Evolutionary conservation across 2,888 invertebrate species (phyloP).

Genomic region (Adela reaumurella): DNA sequence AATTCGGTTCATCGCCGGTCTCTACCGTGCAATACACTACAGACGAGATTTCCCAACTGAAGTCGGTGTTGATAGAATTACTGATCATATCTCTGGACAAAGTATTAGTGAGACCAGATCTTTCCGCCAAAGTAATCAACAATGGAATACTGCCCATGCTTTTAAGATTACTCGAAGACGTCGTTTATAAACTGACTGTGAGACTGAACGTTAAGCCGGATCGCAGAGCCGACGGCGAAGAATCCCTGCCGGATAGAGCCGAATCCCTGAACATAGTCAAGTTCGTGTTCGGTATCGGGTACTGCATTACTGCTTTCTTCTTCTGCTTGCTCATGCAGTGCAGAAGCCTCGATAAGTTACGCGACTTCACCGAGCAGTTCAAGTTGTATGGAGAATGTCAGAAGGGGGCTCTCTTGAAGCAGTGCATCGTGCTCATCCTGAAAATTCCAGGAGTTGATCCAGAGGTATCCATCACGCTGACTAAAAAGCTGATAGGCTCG

Average conservation of each 20-base stretch:
- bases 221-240: conserved; percentile 7
- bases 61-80: conserved; percentile 54
- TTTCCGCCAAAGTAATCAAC: conserved; percentile 55
- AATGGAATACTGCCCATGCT: conserved; percentile 62
- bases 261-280: conserved; percentile 53
- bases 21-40: conserved; percentile 22
- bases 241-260: conserved; percentile 20
- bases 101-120: conserved; percentile 46
- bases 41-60: conserved; percentile 41
- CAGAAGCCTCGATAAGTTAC: conserved; percentile 43
- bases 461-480: conserved; percentile 33
- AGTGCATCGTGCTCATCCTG: conserved; percentile 53
- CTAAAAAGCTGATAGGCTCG: conserved; percentile 53
- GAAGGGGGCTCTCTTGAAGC: conserved; percentile 53
- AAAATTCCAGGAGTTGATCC: conserved; percentile 38
- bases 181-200: conserved; percentile 27
- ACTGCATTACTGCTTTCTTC: conserved; percentile 57
- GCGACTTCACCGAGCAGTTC: conserved; percentile 58
- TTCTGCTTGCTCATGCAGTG: conserved; percentile 58
- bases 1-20: conserved; percentile 49
- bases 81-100: conserved; percentile 57
- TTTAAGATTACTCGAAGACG: conserved; percentile 56
- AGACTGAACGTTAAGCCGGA: conserved; percentile 1
- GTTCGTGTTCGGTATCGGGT: conserved; percentile 58
- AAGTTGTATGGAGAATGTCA: conserved; percentile 57